Evolutionary conservation across 2,113 vertebrate species (phyloP).

Genomic region (Erinaceus europaeus): DNA sequence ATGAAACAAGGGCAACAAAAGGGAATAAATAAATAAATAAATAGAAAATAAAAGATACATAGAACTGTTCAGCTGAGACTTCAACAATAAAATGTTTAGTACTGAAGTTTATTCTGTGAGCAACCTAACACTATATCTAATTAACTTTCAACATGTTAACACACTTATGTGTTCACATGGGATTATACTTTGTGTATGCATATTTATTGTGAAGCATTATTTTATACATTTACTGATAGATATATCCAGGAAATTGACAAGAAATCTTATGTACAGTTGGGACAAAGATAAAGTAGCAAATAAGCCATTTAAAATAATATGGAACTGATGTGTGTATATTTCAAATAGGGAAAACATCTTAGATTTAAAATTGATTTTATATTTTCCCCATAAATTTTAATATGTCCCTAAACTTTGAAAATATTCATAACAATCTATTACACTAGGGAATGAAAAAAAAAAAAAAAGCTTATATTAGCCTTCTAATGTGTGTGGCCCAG

Average conservation of each 20-base stretch:
- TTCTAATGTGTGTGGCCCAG: neutral
- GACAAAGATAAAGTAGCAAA: neutral
- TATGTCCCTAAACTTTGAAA: neutral
- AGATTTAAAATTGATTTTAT: neutral
- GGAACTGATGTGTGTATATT: neutral
- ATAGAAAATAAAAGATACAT: no score
- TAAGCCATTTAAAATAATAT: neutral
- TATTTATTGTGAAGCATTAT: neutral
- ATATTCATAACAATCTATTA: neutral
- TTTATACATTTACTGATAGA: neutral
- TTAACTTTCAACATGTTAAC: neutral
- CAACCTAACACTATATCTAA: neutral
- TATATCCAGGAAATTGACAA: neutral
- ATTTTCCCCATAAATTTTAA: neutral
- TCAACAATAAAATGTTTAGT: neutral
- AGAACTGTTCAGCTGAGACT: neutral
- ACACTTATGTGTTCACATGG: no score
- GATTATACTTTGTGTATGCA: no score
- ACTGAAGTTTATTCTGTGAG: neutral
- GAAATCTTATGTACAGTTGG: neutral
- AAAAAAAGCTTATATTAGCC: neutral
- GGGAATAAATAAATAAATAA: neutral
- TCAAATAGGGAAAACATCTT: neutral
- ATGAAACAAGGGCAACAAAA: no score
- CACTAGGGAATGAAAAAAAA: neutral